Evolutionary conservation across 2,888 invertebrate species (phyloP).

Genomic region (Oscheius myriophilus): DNA sequence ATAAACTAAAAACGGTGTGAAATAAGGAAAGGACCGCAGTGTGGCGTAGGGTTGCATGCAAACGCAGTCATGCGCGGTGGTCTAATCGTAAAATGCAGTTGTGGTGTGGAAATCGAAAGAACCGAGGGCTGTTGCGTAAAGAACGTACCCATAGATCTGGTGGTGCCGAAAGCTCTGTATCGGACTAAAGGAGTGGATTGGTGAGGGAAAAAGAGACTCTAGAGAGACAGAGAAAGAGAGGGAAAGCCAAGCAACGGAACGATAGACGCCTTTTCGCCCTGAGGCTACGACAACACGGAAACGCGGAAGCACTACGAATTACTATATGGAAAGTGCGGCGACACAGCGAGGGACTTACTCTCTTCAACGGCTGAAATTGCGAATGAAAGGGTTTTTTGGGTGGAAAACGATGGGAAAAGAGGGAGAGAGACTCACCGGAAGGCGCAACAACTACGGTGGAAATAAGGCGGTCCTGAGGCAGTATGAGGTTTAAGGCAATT

Average conservation of each 20-base stretch:
- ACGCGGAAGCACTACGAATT: conserved; percentile 30
- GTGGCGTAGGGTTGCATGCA: too few relatives aligned
- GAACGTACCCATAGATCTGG: conserved; percentile 25
- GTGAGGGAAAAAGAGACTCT: background rate
- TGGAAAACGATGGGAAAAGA: conserved; percentile 17
- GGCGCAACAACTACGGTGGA: conserved; percentile 64
- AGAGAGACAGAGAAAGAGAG: conserved; percentile 9
- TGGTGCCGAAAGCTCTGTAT: conserved; percentile 18
- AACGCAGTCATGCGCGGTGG: conserved; percentile 5
- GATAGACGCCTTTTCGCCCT: conserved; percentile 24
- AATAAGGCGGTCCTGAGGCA: conserved; percentile 77
- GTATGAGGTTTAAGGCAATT: conserved; percentile 86
- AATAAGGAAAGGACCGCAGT: too few relatives aligned
- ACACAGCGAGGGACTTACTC: conserved; percentile 45
- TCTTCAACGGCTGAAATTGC: conserved; percentile 44
- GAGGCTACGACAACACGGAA: conserved; percentile 3
- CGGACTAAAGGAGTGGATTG: conserved; percentile 15
- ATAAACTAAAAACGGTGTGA: too few relatives aligned
- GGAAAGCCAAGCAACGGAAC: conserved; percentile 20
- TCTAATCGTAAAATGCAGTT: too few relatives aligned
- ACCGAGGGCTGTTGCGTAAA: too few relatives aligned
- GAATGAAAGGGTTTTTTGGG: conserved; percentile 5
- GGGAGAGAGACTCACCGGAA: conserved; percentile 53
- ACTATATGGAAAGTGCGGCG: conserved; percentile 20
- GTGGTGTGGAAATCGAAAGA: background rate